A percentile compares a stretch with the other conserved stretches of the same genome.
phyloP scores from a whole-genome alignment of 2,888 invertebrate species.

The Microctonus aethiopoides region DNA sequence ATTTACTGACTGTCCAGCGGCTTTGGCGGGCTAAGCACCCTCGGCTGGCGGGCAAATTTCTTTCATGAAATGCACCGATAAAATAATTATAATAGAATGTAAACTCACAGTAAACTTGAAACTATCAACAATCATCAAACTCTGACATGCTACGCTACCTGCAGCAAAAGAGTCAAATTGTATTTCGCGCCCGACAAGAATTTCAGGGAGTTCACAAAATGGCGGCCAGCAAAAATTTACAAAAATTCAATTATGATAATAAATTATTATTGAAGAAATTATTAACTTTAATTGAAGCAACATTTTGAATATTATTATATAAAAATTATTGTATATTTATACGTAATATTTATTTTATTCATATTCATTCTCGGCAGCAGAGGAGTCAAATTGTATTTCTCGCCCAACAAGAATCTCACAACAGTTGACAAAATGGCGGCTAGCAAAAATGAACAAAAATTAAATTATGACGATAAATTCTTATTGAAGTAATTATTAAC shows the following conservation, averaged over 20 bases:
- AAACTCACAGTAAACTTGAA: not conserved
- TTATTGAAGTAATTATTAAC: not conserved
- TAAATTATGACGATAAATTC: no score
- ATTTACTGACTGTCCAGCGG: not conserved
- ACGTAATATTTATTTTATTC: no score
- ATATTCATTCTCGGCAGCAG: no score
- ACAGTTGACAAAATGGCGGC: no score
- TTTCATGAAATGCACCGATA: slow-evolving; percentile 3
- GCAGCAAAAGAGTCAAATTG: not conserved
- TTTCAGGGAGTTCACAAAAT: not conserved
- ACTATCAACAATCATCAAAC: not conserved
- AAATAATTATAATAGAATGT: not conserved
- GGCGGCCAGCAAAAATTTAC: not conserved
- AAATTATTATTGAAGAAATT: no score
- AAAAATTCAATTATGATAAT: no score
- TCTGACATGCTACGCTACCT: not conserved
- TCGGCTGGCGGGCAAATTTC: slow-evolving; percentile 26
- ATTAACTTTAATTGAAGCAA: no score
- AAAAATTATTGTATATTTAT: no score
- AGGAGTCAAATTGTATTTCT: no score
- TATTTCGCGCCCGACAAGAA: not conserved
- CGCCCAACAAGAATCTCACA: no score
- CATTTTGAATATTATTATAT: no score
- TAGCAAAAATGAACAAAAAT: no score
- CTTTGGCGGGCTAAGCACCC: slow-evolving; percentile 22